phyloP scores from a whole-genome alignment of 2,113 vertebrate species.

The Alligator sinensis region DNA sequence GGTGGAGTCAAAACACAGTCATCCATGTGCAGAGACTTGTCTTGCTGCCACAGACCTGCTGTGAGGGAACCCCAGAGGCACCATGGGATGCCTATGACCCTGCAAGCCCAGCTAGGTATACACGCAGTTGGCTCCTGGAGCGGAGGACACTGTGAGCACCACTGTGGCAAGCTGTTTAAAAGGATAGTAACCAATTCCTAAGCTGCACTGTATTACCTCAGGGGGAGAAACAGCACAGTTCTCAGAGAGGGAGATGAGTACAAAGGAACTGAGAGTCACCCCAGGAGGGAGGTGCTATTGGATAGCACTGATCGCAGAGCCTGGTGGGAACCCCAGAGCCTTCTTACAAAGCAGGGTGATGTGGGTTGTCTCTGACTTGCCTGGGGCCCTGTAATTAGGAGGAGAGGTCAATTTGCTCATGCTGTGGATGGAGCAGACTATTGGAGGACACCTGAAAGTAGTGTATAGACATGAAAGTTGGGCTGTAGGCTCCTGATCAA shows the following conservation, averaged over 20 bases:
- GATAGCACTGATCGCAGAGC: no score
- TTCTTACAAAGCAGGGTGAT: no score
- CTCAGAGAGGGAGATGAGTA: neutral
- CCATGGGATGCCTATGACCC: neutral
- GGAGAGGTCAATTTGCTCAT: no score
- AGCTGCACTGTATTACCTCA: neutral
- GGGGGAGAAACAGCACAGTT: neutral
- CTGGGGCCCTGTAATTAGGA: no score
- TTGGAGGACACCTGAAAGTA: no score
- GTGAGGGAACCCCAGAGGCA: neutral
- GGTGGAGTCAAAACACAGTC: neutral
- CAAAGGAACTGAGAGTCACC: neutral
- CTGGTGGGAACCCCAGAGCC: no score
- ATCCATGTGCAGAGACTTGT: no score
- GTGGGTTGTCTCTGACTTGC: no score
- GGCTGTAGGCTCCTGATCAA: no score
- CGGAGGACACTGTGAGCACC: neutral
- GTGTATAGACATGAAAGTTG: no score
- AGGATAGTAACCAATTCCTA: neutral
- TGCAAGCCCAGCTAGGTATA: neutral
- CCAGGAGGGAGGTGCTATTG: no score
- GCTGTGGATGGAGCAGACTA: no score
- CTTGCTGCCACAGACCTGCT: neutral
- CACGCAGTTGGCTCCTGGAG: neutral
- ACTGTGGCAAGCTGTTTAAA: neutral